Evolutionary conservation across 35 echinoderm and acorn worm species (phyloP).

Genomic region (Anneissia japonica): DNA sequence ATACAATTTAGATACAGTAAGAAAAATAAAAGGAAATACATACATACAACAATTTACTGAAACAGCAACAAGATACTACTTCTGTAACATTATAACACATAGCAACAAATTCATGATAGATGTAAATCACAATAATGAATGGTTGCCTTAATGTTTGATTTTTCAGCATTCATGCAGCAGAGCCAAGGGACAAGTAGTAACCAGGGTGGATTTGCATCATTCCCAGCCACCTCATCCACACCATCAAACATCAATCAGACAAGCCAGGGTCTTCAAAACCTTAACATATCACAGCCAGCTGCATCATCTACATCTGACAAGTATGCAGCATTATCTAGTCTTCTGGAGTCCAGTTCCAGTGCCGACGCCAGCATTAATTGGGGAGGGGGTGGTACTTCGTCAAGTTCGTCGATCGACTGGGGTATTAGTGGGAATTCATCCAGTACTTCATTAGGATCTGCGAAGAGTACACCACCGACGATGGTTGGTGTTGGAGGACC

Average conservation of each 20-base stretch:
- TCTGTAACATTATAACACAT: too few species aligned
- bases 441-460: neutral
- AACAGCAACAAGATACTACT: too few species aligned
- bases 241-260: neutral
- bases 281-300: neutral
- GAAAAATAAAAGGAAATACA: too few species aligned
- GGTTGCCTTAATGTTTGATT: too few species aligned
- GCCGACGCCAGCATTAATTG: neutral
- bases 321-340: neutral
- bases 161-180: neutral
- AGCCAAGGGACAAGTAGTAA: neutral
- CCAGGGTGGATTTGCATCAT: neutral
- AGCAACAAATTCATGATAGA: too few species aligned
- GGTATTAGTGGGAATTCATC: neutral
- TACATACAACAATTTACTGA: too few species aligned
- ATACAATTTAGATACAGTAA: too few species aligned
- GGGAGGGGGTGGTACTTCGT: neutral
- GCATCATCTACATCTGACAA: too few species aligned
- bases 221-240: neutral
- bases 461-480: neutral
- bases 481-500: neutral
- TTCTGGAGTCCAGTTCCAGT: neutral
- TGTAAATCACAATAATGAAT: too few species aligned
- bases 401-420: neutral
- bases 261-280: neutral